phyloP scores from a whole-genome alignment of 2,113 vertebrate genomes.

The Ceratotherium simum region DNA sequence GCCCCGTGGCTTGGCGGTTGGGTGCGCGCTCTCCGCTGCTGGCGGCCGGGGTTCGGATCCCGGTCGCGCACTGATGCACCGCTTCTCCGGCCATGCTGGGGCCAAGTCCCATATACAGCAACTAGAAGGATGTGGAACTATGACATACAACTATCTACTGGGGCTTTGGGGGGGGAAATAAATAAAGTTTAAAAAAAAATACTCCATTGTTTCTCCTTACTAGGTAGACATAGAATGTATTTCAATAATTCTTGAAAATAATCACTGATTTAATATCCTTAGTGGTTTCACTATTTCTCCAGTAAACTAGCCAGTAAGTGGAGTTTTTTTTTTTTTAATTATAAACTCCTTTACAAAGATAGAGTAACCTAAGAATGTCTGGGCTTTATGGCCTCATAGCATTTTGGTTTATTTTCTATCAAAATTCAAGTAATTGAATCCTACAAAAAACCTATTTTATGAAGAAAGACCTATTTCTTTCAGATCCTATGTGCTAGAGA shows the following conservation, averaged over 20 bases:
- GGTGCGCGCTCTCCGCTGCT: no score
- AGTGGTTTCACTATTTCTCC: neutral
- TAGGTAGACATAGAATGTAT: neutral
- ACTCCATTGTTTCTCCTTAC: neutral
- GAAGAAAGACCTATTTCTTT: neutral
- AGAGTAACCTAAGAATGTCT: neutral
- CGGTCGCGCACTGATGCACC: no score
- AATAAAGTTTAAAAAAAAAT: no score
- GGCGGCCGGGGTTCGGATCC: no score
- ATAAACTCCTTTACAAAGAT: constrained; percentile 10
- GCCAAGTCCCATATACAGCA: no score
- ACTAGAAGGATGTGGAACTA: no score
- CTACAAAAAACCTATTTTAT: neutral
- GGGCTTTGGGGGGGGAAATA: no score
- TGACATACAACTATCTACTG: no score
- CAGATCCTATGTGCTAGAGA: neutral
- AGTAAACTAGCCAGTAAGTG: neutral
- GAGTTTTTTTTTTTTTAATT: neutral
- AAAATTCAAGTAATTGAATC: constrained; percentile 42
- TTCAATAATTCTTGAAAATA: constrained; percentile 37
- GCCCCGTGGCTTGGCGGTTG: no score
- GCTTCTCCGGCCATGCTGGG: no score
- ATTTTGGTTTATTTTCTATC: neutral
- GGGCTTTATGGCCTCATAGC: neutral
- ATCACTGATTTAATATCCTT: neutral